Base-by-base conservation (phyloP, 2,797 vertebrate genomes). In the Notolabrus celidotus region DNA sequence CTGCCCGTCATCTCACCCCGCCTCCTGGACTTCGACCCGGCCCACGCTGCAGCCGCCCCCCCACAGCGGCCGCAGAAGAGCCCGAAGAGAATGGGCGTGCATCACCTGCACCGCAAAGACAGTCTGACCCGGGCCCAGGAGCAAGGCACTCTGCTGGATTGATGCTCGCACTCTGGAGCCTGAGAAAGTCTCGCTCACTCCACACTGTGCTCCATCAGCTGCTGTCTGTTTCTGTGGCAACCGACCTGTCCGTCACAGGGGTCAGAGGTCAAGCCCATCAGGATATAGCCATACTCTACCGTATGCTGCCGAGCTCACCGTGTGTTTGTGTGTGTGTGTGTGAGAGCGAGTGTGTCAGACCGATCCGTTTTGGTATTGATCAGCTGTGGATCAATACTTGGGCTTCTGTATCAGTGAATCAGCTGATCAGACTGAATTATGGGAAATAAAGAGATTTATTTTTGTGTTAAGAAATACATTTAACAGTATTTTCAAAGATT, bases 11-110 rank as follows among this genome's bases (percentile, higher is more conserved):
- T 94, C 46, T 65, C 88, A 0, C 85, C 93, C 11, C 88, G 86
- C 56, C 86, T 86, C 14, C 59, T 91, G 27, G 93, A 96, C 61
- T 84, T 86, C 34, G 92, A 89, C 51, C 85, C 86, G 62, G 78
- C 89, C 23, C 80, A 88, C 10, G 22, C 43, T 2, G 15, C 50
- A 7, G 14, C 57, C 1, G 19, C 67, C 0, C 51, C 67, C 14
- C 67, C 73, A 0, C 82, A 89, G 8, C 94, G 97, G 1, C 96
- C 95, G 0, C 96, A 95, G 80, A 96, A 95, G 80, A 99, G 96
- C 86, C 97, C 97, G 19, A 99, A 99, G 87, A 94, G 98, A 74
- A 99, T 99, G 98, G 98, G 97, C 0, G 96, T 99, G 12, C 98
- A 99, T 86, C 97, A 99, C 80, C 94, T 99, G 31, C 96, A 97